Conservation (phyloP, 2,888 invertebrate species). For the Sinhomidia bicolor region DNA sequence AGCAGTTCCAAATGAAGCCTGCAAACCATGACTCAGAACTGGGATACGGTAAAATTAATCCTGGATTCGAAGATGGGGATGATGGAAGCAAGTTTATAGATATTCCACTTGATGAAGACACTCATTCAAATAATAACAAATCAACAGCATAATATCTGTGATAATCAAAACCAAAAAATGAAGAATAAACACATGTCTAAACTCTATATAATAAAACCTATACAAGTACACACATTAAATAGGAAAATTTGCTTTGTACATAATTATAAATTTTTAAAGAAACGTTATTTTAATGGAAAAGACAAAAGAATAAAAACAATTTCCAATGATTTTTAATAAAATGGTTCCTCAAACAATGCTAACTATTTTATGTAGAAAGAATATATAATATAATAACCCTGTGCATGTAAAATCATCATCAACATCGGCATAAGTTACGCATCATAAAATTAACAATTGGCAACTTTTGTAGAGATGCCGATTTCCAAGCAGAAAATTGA, state of each 20-base stretch:
- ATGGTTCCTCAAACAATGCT: too few species aligned
- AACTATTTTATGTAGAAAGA: too few species aligned
- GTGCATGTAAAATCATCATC: too few species aligned
- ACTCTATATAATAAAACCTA: not conserved
- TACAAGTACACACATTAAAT: not conserved
- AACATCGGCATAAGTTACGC: too few species aligned
- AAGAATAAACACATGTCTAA: not conserved
- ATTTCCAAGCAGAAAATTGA: too few species aligned
- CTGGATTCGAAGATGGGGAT: constrained; percentile 55
- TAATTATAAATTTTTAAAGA: not conserved
- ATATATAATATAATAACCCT: too few species aligned
- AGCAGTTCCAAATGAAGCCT: constrained; percentile 58
- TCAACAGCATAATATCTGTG: constrained; percentile 33
- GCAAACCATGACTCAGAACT: constrained; percentile 51
- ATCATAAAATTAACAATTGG: too few species aligned
- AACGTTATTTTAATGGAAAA: too few species aligned
- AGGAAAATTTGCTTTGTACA: too few species aligned
- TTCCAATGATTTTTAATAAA: too few species aligned
- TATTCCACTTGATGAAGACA: constrained; percentile 78
- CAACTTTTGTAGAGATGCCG: too few species aligned
- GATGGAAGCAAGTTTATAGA: constrained; percentile 76
- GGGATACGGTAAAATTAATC: constrained; percentile 62
- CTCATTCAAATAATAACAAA: constrained; percentile 49
- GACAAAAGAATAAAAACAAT: too few species aligned
- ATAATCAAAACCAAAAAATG: constrained; percentile 17